Evolutionary conservation across 1,140 invertebrate species (phyloP), one percentile per base, ranked within the genome.

Genomic region (Diabrotica undecimpunctata): DNA sequence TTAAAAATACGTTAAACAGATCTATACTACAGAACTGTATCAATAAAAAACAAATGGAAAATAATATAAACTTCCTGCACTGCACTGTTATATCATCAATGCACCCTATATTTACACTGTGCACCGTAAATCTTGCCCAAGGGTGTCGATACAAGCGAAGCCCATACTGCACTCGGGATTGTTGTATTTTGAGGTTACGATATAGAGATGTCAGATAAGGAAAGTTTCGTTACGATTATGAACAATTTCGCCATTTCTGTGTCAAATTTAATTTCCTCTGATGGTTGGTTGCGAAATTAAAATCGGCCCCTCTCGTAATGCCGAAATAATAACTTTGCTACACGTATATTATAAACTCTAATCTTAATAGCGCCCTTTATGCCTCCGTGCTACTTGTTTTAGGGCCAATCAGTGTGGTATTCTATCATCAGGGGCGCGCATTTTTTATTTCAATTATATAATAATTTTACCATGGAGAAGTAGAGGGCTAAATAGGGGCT

Each of bases 351-450:
- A 67, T 67, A 63, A 59, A 67, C 54, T 67, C 64, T 69, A 69
- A 69, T 69, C 67, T 69, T 69, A 66, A 69, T 66, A 62, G 65
- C 61, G 53, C 53, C 64, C 41, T 46, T 69, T 66, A 64, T 69
- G 66, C 59, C 66, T 69, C 63, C 64, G 54, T 63, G 64, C 52
- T 69, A 66, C 64, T 69, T 69, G 64, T 69, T 69, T 66, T 69
- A 69, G 57, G 55, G 67, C 67, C 38, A 66, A 65, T 69, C 66
- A 69, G 65, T 66, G 59, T 58, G 41, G 54, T 58, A 39, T 39
- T 54, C 61, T 46, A 54, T 41, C 25, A 54, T 51, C 58, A 55
- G 54, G 7, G 54, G 0, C 54, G n/a, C 14, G 14, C 54, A 4
- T 25, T 25, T 25, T 25, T 25, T 25, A 25, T 25, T 25, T 25